Percentiles rank a stretch among this genome's conserved stretches.
Evolutionary conservation across 1,140 invertebrate genomes (phyloP).

Genomic region (Diorhabda carinulata): DNA sequence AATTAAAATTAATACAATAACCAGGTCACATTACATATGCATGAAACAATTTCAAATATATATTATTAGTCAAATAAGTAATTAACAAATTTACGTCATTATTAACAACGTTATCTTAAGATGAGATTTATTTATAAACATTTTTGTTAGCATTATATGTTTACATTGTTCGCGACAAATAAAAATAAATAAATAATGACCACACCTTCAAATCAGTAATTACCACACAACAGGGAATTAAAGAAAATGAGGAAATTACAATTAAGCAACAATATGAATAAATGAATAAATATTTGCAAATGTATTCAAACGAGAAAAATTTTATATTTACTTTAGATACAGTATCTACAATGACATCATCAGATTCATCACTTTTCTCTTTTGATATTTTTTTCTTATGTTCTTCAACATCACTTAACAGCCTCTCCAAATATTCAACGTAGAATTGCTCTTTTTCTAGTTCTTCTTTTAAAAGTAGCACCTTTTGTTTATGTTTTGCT

Average conservation of each 20-base stretch:
- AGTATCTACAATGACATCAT: slow-evolving; percentile 39
- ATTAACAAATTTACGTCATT: too few relatives aligned
- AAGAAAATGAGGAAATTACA: not conserved
- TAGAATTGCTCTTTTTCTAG: slow-evolving; percentile 86
- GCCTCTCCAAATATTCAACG: slow-evolving; percentile 79
- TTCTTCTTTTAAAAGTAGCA: slow-evolving; percentile 73
- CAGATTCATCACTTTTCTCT: slow-evolving; percentile 35
- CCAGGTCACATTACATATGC: too few relatives aligned
- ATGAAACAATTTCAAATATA: too few relatives aligned
- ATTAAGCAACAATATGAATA: not conserved
- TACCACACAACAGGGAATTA: not conserved
- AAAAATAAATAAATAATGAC: slow-evolving; percentile 4
- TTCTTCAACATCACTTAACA: slow-evolving; percentile 77
- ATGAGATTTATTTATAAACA: not conserved
- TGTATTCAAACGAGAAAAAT: not conserved
- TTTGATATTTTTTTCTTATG: slow-evolving; percentile 53
- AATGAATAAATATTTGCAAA: slow-evolving; percentile 4
- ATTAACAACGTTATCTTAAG: not conserved
- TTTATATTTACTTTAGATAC: slow-evolving; percentile 45
- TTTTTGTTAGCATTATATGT: not conserved
- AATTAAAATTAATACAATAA: too few relatives aligned
- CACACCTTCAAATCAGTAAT: slow-evolving; percentile 2
- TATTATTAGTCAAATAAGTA: too few relatives aligned
- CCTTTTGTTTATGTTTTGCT: slow-evolving; percentile 80
- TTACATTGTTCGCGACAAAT: not conserved